These are phyloP conservation scores for Drosophila virilis DNA, from an alignment of 1,140 invertebrate species.

Conservation along the genomic window DNA sequence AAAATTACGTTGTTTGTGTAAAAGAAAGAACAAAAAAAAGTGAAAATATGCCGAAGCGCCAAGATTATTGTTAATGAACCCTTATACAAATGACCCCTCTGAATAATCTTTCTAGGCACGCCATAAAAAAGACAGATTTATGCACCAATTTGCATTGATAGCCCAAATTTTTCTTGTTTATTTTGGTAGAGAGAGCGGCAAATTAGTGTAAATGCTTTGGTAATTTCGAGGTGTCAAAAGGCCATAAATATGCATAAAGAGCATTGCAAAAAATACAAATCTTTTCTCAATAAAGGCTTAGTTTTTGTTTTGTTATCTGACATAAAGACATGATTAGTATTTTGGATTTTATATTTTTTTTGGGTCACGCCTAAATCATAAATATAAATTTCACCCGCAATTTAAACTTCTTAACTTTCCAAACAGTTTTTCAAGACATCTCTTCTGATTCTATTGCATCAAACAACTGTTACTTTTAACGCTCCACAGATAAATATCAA, in stretches of 20 bases:
- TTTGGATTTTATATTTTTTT: slow-evolving; percentile 2
- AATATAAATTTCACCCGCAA: slow-evolving; percentile 18
- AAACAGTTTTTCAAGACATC: slow-evolving; percentile 17
- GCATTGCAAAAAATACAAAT: slow-evolving; percentile 32
- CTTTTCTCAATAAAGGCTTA: slow-evolving; percentile 40
- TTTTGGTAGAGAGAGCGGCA: slow-evolving; percentile 19
- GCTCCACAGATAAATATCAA: slow-evolving; percentile 2
- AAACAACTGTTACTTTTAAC: slow-evolving; percentile 27
- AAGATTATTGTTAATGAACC: slow-evolving; percentile 20
- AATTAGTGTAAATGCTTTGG: slow-evolving; percentile 24
- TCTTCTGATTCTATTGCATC: slow-evolving; percentile 24
- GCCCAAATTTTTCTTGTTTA: slow-evolving; percentile 10
- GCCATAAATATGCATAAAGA: slow-evolving; percentile 17
- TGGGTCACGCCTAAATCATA: slow-evolving; percentile 12
- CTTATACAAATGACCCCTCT: slow-evolving; percentile 55
- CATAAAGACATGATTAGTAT: neutral
- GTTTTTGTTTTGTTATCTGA: slow-evolving; percentile 17
- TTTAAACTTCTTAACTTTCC: slow-evolving; percentile 30
- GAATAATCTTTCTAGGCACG: slow-evolving; percentile 27
- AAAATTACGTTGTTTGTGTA: slow-evolving; percentile 58
- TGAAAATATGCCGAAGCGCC: slow-evolving; percentile 37
- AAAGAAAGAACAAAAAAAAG: slow-evolving; percentile 43
- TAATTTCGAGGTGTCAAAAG: slow-evolving; percentile 27
- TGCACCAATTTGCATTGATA: slow-evolving; percentile 52
- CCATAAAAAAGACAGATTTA: slow-evolving; percentile 49